These are phyloP conservation scores for Onychomys torridus DNA, from an alignment of 2,797 vertebrate species.

Conservation along the genomic window DNA sequence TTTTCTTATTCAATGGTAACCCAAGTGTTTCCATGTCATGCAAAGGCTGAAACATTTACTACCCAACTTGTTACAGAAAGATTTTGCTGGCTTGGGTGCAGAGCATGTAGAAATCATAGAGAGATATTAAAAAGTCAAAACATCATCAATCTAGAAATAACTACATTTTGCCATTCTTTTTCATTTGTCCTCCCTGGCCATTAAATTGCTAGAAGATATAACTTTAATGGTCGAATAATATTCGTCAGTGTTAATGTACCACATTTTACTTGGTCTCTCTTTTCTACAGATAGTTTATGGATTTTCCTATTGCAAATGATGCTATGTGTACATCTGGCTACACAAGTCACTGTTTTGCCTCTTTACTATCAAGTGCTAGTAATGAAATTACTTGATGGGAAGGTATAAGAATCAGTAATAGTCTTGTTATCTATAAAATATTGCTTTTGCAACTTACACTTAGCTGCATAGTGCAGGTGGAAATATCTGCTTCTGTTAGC, in stretches of 20 bases:
- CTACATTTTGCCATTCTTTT: neutral
- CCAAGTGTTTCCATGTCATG: neutral
- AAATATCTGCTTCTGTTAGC: neutral
- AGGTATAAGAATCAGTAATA: neutral
- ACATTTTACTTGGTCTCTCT: neutral
- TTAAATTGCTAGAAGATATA: slow-evolving; percentile 40
- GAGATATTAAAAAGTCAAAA: neutral
- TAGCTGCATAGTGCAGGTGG: neutral
- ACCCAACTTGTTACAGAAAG: neutral
- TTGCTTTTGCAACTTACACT: neutral
- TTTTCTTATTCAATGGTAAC: neutral
- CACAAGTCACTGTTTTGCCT: neutral
- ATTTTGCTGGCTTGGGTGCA: neutral
- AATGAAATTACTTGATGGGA: neutral
- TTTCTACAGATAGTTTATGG: neutral
- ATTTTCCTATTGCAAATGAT: neutral
- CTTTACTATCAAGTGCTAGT: neutral
- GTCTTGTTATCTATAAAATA: neutral
- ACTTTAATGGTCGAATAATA: slow-evolving; percentile 4
- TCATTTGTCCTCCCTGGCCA: neutral
- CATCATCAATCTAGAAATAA: neutral
- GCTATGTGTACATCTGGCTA: neutral
- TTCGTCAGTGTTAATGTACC: neutral
- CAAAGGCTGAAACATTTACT: slow-evolving; percentile 29
- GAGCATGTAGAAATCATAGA: slow-evolving; percentile 22